A percentile compares a stretch with the other conserved stretches of the same genome.
phyloP scores from a whole-genome alignment of 1,140 invertebrate genomes.

The Camponotus pennsylvanicus region DNA sequence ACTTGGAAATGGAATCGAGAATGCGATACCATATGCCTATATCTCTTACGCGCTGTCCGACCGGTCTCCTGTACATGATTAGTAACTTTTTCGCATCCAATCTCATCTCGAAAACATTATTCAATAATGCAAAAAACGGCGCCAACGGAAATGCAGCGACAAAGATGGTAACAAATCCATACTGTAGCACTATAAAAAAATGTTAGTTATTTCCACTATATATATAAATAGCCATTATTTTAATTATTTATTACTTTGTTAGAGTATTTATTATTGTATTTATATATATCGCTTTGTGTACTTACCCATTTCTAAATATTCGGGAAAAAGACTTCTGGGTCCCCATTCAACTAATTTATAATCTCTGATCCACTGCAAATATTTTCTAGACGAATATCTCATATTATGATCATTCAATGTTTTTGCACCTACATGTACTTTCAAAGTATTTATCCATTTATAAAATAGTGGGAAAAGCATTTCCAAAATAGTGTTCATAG shows the following conservation, averaged over 20 bases:
- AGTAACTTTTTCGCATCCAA: slow-evolving; percentile 95
- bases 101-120: slow-evolving; percentile 96
- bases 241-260: slow-evolving; percentile 30
- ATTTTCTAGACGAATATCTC: slow-evolving; percentile 82
- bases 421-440: slow-evolving; percentile 84
- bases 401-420: slow-evolving; percentile 82
- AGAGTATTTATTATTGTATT: neutral
- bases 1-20: slow-evolving; percentile 94
- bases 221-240: neutral
- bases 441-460: slow-evolving; percentile 91
- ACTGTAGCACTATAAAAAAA: slow-evolving; percentile 91
- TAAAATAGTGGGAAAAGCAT: slow-evolving; percentile 91
- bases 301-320: slow-evolving; percentile 98
- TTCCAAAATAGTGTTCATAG: slow-evolving; percentile 96
- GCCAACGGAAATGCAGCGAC: slow-evolving; percentile 96
- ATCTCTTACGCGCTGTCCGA: slow-evolving; percentile 93
- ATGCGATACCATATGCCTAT: slow-evolving; percentile 98
- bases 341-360: slow-evolving; percentile 96
- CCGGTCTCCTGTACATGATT: slow-evolving; percentile 93
- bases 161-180: slow-evolving; percentile 96
- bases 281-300: neutral
- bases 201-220: too few relatives aligned
- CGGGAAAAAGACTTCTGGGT: slow-evolving; percentile 96
- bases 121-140: slow-evolving; percentile 94
- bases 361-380: slow-evolving; percentile 95